These are phyloP conservation scores for Morus bassanus DNA, from an alignment of 2,797 vertebrate genomes.

Conservation along the genomic window DNA sequence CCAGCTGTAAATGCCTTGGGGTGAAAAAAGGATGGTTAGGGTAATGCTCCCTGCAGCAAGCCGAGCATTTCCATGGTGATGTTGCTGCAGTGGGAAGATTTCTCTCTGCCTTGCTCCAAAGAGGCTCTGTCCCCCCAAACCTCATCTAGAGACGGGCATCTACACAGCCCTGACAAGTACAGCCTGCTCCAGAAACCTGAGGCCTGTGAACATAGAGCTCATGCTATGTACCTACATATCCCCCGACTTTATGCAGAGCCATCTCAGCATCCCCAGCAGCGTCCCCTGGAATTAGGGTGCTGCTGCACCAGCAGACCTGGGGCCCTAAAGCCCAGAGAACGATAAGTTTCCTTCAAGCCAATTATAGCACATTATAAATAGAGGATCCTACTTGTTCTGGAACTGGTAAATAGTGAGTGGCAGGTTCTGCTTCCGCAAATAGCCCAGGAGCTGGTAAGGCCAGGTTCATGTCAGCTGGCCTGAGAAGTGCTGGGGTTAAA, in stretches of 20 bases:
- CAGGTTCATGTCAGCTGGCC: neutral
- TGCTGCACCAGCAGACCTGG: neutral
- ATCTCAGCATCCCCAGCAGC: neutral
- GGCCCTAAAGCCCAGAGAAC: neutral
- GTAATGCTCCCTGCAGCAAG: neutral
- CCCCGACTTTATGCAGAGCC: neutral
- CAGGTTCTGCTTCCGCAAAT: conserved; percentile 11
- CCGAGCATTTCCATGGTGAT: neutral
- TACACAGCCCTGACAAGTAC: neutral
- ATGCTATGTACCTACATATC: neutral
- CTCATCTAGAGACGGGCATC: neutral
- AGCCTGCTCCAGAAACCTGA: neutral
- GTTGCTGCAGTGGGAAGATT: neutral
- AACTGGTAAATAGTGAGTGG: rapidly evolving
- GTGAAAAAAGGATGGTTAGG: neutral
- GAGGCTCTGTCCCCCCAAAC: neutral
- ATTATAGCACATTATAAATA: conserved; percentile 40
- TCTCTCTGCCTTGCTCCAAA: neutral
- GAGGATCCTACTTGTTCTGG: conserved; percentile 33
- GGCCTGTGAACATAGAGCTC: neutral
- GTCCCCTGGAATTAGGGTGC: neutral
- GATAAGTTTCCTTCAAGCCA: conserved; percentile 1
- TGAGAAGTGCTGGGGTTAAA: neutral
- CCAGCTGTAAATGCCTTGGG: neutral
- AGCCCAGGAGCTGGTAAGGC: neutral